Base-by-base conservation (phyloP, 2,888 invertebrate genomes). In the Pachycephus smyrnensis region DNA sequence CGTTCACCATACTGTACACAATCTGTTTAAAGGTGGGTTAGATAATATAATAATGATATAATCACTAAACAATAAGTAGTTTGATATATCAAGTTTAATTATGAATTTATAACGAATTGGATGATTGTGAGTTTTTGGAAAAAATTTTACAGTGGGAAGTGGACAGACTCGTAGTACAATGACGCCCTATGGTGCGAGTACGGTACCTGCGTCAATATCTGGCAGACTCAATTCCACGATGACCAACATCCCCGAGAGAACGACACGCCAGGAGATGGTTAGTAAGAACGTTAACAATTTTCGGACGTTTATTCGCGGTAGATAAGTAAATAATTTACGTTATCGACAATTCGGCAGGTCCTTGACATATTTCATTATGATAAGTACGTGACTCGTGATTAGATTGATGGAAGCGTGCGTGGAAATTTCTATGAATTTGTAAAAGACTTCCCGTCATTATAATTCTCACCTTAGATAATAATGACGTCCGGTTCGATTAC, bases 111-210 rank as follows among this genome's bases (percentile, higher is more conserved):
- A 36, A 15, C 15, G 76, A 32, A 32, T 69, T 71, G 69, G 40
- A 15, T 9, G 23, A 9, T 23, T 71, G 12, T 30, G 71, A 31
- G n/a, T 55, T 23, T 23, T 55, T 55, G 40, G 15, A 23, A 9
- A 31, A 31, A 71, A 71, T 82, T 80, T 89, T 89, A 11, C 81
- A 91, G 90, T 87, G 76, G 89, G 89, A 69, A 89, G 90, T 73
- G 87, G 87, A 40, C 85, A 87, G 12, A 91, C 90, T 4, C 85
- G 88, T 74, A 91, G 89, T 76, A 89, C 89, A 1, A 88, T 86
- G 3, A 87, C 84, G 73, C 81, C 83, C 75, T 82, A 82, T 32
- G 82, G 79, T 12, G 80, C 81, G n/a, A 80, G 12, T 15, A 12
- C 15, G 71, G 11, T 23, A 23, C 12, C 32, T 23, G n/a, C 40